phyloP scores from a whole-genome alignment of 2,113 vertebrate species.

The Aspidoscelis tigris region DNA sequence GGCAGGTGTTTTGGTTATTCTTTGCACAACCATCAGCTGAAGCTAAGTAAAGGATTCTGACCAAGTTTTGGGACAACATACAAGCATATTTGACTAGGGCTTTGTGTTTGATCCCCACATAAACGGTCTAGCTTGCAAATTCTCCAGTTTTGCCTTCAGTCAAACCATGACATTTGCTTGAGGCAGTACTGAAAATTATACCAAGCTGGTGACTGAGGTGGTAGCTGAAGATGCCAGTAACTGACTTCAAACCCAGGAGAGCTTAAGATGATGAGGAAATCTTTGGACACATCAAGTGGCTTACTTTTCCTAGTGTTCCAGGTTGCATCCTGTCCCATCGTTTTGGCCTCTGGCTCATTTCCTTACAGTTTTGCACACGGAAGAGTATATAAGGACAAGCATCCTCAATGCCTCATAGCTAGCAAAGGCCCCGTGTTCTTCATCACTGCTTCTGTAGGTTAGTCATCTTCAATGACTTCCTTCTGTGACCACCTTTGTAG shows the following conservation, averaged over 20 bases:
- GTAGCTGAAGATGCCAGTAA: neutral
- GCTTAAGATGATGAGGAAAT: neutral
- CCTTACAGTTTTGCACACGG: constrained; percentile 32
- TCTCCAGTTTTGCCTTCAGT: neutral
- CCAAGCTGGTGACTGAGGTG: neutral
- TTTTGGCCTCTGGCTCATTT: constrained; percentile 21
- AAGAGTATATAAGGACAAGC: neutral
- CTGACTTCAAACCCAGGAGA: constrained; percentile 1
- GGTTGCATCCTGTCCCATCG: constrained; percentile 13
- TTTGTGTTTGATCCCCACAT: constrained; percentile 41
- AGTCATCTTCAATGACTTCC: constrained; percentile 1
- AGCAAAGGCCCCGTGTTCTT: constrained; percentile 19
- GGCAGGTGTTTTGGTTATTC: neutral
- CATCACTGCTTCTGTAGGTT: constrained; percentile 7
- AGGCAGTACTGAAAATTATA: neutral
- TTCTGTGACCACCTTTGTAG: constrained; percentile 28
- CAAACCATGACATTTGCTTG: neutral
- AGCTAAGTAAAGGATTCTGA: constrained; percentile 34
- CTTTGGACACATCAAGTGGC: neutral
- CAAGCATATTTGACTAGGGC: constrained; percentile 37
- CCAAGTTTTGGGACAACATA: neutral
- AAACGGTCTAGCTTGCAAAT: neutral
- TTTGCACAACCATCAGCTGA: constrained; percentile 26
- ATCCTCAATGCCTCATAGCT: constrained; percentile 28
- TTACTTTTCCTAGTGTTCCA: neutral